Evolutionary conservation across 2,888 invertebrate genomes (phyloP).

Genomic region (Chaetogeoica ovagalla): DNA sequence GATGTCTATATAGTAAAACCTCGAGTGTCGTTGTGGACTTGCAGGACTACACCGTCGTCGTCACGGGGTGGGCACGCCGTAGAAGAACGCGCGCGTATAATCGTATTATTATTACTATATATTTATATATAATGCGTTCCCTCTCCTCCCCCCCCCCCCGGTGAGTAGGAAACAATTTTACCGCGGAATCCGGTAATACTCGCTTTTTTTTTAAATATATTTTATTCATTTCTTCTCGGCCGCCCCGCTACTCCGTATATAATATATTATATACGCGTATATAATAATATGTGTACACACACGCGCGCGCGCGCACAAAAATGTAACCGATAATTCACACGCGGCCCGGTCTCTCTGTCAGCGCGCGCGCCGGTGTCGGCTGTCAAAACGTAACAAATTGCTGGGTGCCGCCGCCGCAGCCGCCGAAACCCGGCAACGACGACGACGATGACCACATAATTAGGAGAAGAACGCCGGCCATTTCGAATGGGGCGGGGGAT

Average conservation of each 20-base stretch:
- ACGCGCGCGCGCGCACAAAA: not conserved
- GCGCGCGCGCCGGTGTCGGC: conserved; percentile 21
- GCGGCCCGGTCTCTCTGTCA: not conserved
- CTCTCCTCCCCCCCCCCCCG: too few species aligned
- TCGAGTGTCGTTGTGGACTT: too few species aligned
- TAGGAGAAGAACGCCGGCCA: conserved; percentile 11
- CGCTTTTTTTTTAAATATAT: conserved; percentile 2
- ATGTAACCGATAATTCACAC: conserved; percentile 45
- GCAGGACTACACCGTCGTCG: too few species aligned
- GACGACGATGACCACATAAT: conserved; percentile 25
- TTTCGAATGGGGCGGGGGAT: not conserved
- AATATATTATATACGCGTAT: too few species aligned
- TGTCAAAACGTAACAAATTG: conserved; percentile 42
- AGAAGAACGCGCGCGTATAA: too few species aligned
- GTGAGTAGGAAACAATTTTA: too few species aligned
- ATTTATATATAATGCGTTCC: too few species aligned
- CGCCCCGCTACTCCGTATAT: not conserved
- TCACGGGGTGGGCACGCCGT: too few species aligned
- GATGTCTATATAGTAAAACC: too few species aligned
- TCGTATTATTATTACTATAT: too few species aligned
- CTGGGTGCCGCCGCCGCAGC: conserved; percentile 6
- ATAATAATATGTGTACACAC: not conserved
- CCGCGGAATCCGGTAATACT: conserved; percentile 45
- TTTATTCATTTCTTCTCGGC: too few species aligned
- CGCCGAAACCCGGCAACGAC: conserved; percentile 20